phyloP scores from a whole-genome alignment of 2,113 vertebrate genomes.

The Hippotragus niger region DNA sequence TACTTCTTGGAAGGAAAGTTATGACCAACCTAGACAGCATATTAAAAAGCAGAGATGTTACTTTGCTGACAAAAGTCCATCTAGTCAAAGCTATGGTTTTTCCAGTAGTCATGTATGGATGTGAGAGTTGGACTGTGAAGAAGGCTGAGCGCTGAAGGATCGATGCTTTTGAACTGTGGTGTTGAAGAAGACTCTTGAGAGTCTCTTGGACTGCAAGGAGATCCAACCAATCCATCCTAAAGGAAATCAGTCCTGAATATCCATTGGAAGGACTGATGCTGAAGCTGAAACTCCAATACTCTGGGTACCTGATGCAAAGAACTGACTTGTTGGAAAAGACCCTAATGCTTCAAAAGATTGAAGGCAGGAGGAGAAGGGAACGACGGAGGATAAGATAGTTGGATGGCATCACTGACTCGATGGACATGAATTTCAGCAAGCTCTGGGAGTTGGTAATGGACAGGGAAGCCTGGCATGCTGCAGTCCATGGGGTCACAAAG shows the following conservation, averaged over 20 bases:
- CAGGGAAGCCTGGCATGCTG: neutral
- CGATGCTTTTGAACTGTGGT: neutral
- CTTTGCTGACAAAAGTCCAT: neutral
- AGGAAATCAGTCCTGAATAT: neutral
- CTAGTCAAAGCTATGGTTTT: neutral
- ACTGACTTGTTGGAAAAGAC: neutral
- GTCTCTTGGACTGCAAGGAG: neutral
- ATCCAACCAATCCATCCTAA: neutral
- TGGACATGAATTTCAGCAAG: neutral
- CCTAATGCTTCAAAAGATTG: neutral
- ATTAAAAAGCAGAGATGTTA: neutral
- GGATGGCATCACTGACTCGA: neutral
- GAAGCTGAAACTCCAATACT: neutral
- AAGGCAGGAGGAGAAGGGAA: neutral
- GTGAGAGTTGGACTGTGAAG: neutral
- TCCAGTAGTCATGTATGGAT: neutral
- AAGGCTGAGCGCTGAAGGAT: fast-evolving
- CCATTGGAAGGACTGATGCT: neutral
- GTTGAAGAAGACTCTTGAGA: neutral
- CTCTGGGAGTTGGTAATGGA: neutral
- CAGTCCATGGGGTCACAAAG: neutral
- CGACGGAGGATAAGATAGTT: neutral
- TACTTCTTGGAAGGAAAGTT: neutral
- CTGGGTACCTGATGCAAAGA: neutral
- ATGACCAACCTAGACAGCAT: neutral